Evolutionary conservation across 2,888 invertebrate species (phyloP), one percentile per base, ranked within the genome.

Genomic region (Ormyrus thymus): DNA sequence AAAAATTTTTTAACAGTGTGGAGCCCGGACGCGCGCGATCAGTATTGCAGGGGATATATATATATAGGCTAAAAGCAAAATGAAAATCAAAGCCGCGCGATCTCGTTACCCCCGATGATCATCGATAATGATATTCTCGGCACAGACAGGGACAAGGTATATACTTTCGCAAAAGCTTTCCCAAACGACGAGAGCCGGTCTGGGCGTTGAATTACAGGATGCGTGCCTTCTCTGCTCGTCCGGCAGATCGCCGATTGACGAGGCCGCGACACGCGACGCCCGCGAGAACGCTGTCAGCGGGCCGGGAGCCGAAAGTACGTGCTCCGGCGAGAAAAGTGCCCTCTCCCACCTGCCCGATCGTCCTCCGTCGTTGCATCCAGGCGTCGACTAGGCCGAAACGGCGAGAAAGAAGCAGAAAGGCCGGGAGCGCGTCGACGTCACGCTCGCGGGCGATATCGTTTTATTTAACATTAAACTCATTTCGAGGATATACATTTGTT

Each of bases 381-480:
- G 29, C 29, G 29, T 29, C 29, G 29, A 29, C 29, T 29, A 4
- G 3, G 3, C 29, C 3, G 4, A 29, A 29, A 29, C 29, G 0
- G 29, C 29, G 29, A 29, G 29, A 1, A 29, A 29, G 29, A 29
- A 29, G 29, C 29, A 29, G 3, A 29, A 29, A 29, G 29, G 29
- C 58, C 48, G 69, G 11, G 29, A 46, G 7, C 58, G 53, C 50
- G 48, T 15, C 2, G 29, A 2, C 29, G 29, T 29, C 11, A 55
- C 45, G n/a, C 56, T 6, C 11, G 11, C 50, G 11, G 65, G 50
- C 13, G 43, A 86, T 88, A 86, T 87, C 86, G 85, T 87, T 88
- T 87, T 86, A 87, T 88, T 88, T 83, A 84, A 84, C 85, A 85
- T 86, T 85, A 83, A 86, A 86, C 84, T 86, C 85, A 85, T 87